Percentiles rank a stretch among this genome's conserved stretches.
These are phyloP conservation scores for Elanoides forficatus DNA, from an alignment of 2,113 vertebrate species.

Conservation along the genomic window DNA sequence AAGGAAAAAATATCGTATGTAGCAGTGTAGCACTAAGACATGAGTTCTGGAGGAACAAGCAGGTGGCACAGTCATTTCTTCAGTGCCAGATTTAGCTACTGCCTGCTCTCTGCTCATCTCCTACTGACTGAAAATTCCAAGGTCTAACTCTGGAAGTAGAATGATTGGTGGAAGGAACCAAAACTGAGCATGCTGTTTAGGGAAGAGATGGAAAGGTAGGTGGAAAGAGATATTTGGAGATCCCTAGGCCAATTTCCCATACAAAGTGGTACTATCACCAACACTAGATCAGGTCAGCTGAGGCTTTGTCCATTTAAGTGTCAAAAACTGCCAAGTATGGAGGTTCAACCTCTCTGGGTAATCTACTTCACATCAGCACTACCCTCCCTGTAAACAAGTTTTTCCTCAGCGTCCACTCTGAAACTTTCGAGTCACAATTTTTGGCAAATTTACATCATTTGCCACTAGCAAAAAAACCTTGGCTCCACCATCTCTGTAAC, in stretches of 20 bases:
- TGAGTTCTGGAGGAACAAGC: background rate
- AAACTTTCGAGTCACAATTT: background rate
- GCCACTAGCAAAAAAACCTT: background rate
- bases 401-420: background rate
- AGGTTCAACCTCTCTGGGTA: background rate
- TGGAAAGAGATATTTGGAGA: background rate
- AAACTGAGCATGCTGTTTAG: background rate
- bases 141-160: background rate
- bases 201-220: background rate
- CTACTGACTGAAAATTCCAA: background rate
- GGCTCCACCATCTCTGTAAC: background rate
- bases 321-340: background rate
- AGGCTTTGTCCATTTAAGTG: background rate
- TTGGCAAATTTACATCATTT: background rate
- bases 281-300: background rate
- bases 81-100: slow-evolving; percentile 5
- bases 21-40: background rate
- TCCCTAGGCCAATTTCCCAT: background rate
- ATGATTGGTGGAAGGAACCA: background rate
- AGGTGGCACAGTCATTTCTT: slow-evolving; percentile 5
- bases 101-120: background rate
- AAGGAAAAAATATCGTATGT: background rate
- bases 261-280: background rate
- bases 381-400: background rate
- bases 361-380: background rate